Evolutionary conservation across 92 coral and sea anemone genomes (phyloP).

Genomic region (Epizoanthus rinbou): DNA sequence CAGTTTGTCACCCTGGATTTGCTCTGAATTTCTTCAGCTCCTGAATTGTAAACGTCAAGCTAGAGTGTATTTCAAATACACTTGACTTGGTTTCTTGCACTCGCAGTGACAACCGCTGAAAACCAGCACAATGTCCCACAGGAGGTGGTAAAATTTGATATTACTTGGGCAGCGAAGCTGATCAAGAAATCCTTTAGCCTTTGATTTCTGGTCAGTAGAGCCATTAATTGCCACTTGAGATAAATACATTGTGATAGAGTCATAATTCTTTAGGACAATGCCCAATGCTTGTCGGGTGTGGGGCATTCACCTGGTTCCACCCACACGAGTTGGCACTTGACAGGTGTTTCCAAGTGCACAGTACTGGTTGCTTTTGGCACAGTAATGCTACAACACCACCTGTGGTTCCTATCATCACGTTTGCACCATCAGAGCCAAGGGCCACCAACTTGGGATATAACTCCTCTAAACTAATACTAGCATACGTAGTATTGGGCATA

Average conservation of each 20-base stretch:
- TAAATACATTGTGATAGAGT: conserved; percentile 15
- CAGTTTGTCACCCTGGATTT: conserved; percentile 8
- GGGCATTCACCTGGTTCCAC: conserved; percentile 31
- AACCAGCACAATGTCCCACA: conserved; percentile 42
- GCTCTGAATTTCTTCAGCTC: conserved; percentile 6
- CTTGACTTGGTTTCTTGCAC: conserved; percentile 14
- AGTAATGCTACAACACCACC: conserved; percentile 46
- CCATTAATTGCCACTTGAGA: conserved; percentile 19
- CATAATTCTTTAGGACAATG: conserved; percentile 33
- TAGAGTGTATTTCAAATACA: conserved; percentile 9
- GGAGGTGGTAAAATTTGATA: conserved; percentile 31
- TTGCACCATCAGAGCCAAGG: conserved; percentile 45
- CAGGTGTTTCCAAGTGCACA: conserved; percentile 32
- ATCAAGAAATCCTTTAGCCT: conserved; percentile 44
- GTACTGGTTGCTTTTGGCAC: conserved; percentile 24
- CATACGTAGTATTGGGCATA: background rate
- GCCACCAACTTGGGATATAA: conserved; percentile 38
- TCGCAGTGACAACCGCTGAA: conserved; percentile 13
- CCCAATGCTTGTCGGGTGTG: conserved; percentile 29
- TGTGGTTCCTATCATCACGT: conserved; percentile 35
- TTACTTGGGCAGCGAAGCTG: conserved; percentile 27
- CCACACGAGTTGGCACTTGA: conserved; percentile 22
- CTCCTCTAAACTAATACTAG: conserved; percentile 30
- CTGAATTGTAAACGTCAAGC: conserved; percentile 2
- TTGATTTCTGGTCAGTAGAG: conserved; percentile 35